Evolutionary conservation across 2,113 vertebrate species (phyloP).

Genomic region (Entelurus aequoreus): DNA sequence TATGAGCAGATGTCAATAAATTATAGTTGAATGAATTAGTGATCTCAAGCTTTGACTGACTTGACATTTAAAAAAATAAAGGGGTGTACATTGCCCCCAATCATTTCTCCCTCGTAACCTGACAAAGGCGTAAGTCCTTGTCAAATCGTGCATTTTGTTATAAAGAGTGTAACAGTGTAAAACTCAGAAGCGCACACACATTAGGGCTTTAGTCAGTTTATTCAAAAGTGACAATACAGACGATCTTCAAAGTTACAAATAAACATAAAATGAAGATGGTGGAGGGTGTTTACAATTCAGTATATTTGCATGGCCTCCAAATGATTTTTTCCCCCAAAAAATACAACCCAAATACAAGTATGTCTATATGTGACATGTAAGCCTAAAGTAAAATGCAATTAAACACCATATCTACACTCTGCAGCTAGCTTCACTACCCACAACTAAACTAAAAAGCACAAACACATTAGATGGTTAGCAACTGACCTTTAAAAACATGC

Average conservation of each 20-base stretch:
- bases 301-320: neutral
- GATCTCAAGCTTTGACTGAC: too few relatives aligned
- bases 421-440: neutral
- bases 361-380: neutral
- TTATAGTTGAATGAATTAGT: too few relatives aligned
- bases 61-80: too few relatives aligned
- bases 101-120: too few relatives aligned
- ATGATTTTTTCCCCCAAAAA: neutral
- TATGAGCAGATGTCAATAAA: too few relatives aligned
- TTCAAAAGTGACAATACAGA: slow-evolving; percentile 4
- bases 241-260: neutral
- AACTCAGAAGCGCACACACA: neutral
- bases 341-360: neutral
- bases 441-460: neutral
- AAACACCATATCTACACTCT: slow-evolving; percentile 4
- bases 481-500: slow-evolving; percentile 51
- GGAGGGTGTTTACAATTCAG: neutral
- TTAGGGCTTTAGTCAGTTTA: neutral
- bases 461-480: neutral
- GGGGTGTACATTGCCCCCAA: too few relatives aligned
- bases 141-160: too few relatives aligned
- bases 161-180: too few relatives aligned
- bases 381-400: neutral
- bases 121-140: too few relatives aligned
- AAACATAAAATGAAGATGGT: too few relatives aligned